Conservation (phyloP, 2,113 vertebrate genomes). For the Sylvietta virens region DNA sequence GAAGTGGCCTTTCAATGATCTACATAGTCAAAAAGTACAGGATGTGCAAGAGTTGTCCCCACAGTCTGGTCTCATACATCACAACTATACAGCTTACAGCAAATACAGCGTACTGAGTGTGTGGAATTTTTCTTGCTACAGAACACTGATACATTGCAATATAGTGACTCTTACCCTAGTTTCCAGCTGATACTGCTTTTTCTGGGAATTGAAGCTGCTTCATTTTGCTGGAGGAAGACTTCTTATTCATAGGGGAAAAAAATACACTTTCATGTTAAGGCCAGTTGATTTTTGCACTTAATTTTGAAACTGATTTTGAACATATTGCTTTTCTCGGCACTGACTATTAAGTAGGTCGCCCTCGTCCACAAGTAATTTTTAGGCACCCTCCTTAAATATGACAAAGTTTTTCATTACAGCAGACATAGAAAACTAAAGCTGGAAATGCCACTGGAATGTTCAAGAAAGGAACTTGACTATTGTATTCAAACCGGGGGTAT, state of each 20-base stretch:
- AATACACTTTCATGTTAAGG: background rate
- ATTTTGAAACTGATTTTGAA: background rate
- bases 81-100: background rate
- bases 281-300: background rate
- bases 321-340: background rate
- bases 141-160: background rate
- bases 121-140: background rate
- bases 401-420: background rate
- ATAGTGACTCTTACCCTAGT: background rate
- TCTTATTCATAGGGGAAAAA: background rate
- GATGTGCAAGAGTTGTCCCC: background rate
- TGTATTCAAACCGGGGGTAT: background rate
- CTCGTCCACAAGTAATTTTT: background rate
- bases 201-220: background rate
- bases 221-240: background rate
- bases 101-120: background rate
- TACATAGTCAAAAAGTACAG: background rate
- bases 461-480: background rate
- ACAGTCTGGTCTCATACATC: background rate
- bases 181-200: background rate
- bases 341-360: background rate
- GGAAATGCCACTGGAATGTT: background rate
- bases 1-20: background rate
- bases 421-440: background rate
- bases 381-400: background rate